Evolutionary conservation across 1,140 invertebrate genomes (phyloP).

Genomic region (Carposina sasakii): DNA sequence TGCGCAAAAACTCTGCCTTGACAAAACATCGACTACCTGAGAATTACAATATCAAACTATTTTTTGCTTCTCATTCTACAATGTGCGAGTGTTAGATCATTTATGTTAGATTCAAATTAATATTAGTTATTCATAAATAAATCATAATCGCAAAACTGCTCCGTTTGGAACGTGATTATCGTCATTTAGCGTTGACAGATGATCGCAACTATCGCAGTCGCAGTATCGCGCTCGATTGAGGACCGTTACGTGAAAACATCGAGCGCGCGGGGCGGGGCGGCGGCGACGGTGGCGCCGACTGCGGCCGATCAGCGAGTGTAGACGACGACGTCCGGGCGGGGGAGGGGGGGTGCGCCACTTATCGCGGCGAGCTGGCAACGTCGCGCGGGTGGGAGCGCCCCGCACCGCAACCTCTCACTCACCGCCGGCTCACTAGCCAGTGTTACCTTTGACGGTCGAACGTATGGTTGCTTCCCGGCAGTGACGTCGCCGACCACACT

Average conservation of each 20-base stretch:
- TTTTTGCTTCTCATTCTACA: no score
- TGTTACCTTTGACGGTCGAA: slow-evolving; percentile 71
- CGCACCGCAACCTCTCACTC: slow-evolving; percentile 68
- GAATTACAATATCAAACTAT: slow-evolving; percentile 18
- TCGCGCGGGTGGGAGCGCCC: slow-evolving; percentile 63
- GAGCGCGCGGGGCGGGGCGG: slow-evolving; percentile 30
- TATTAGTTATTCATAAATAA: neutral
- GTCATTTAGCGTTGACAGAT: slow-evolving; percentile 31
- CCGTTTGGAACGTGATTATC: no score
- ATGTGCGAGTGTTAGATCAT: no score
- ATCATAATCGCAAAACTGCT: no score
- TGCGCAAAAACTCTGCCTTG: slow-evolving; percentile 45
- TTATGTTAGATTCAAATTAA: no score
- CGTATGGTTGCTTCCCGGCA: slow-evolving; percentile 58
- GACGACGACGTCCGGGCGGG: slow-evolving; percentile 52
- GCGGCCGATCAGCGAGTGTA: slow-evolving; percentile 53
- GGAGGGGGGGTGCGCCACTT: slow-evolving; percentile 69
- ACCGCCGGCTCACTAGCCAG: slow-evolving; percentile 64
- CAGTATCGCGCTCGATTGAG: slow-evolving; percentile 69
- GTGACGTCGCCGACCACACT: slow-evolving; percentile 63
- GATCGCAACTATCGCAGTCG: slow-evolving; percentile 49
- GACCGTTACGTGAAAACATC: slow-evolving; percentile 70
- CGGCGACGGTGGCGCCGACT: slow-evolving; percentile 50
- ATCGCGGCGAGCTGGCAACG: slow-evolving; percentile 67
- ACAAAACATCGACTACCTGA: slow-evolving; percentile 36